phyloP scores from a whole-genome alignment of 2,113 vertebrate species.

The Leptosomus discolor region DNA sequence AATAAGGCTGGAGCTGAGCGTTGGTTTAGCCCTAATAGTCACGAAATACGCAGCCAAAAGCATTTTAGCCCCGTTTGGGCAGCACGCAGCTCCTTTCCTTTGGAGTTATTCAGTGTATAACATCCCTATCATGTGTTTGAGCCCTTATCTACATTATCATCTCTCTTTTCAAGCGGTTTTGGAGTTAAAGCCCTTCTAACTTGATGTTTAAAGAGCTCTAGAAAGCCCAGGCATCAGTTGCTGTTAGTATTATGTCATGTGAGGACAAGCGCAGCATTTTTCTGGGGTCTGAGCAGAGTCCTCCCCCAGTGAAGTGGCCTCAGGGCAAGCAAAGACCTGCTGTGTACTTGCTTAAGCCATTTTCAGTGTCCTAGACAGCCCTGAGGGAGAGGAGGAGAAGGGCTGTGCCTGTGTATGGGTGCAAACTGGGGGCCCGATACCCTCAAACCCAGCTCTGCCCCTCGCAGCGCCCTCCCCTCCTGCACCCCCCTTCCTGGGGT shows the following conservation, averaged over 20 bases:
- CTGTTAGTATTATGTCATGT: accelerated
- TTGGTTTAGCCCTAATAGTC: too few species aligned
- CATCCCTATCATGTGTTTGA: accelerated
- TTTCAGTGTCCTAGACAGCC: background rate
- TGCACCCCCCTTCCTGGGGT: background rate
- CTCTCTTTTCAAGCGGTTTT: background rate
- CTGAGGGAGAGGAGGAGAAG: background rate
- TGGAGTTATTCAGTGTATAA: accelerated
- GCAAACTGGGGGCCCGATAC: accelerated
- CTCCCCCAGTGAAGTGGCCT: background rate
- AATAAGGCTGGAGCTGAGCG: background rate
- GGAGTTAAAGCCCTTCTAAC: background rate
- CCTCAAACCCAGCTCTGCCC: background rate
- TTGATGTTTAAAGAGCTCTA: accelerated
- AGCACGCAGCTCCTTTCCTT: too few species aligned
- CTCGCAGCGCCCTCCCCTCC: background rate
- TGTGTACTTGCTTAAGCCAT: accelerated
- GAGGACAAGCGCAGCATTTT: accelerated
- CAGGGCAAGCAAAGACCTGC: accelerated
- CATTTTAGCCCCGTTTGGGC: accelerated
- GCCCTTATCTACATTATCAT: accelerated
- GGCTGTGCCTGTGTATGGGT: accelerated
- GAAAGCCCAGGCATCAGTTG: background rate
- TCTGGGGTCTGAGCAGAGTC: background rate
- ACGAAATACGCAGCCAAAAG: background rate